These are phyloP conservation scores for Chamaetylas fuelleborni DNA, from an alignment of 2,113 vertebrate species.

Conservation along the genomic window DNA sequence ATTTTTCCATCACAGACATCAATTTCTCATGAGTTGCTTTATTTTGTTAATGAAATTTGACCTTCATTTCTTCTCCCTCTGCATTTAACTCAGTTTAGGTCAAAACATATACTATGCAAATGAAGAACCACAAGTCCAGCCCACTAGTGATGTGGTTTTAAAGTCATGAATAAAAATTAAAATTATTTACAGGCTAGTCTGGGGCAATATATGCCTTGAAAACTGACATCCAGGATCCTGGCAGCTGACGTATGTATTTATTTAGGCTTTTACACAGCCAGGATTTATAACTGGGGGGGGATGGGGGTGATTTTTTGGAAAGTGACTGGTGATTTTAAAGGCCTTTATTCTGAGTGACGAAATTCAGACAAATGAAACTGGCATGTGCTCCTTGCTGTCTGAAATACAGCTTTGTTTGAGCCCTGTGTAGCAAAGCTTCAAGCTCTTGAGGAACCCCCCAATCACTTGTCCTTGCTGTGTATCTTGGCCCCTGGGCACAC, in stretches of 20 bases:
- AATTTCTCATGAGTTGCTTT: constrained; percentile 44
- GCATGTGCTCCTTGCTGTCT: neutral
- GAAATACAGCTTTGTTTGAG: neutral
- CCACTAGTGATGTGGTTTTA: constrained; percentile 52
- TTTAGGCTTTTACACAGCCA: constrained; percentile 22
- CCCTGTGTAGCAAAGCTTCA: neutral
- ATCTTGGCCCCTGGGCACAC: neutral
- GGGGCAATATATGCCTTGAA: constrained; percentile 14
- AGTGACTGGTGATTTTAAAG: constrained; percentile 27
- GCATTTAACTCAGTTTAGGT: constrained; percentile 40
- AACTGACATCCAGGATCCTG: constrained; percentile 22
- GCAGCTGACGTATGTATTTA: constrained; percentile 4
- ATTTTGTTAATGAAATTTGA: constrained; percentile 56
- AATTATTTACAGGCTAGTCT: constrained; percentile 48
- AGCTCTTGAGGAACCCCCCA: constrained; percentile 9
- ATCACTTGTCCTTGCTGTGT: constrained; percentile 37
- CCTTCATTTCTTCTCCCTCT: neutral
- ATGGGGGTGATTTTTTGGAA: neutral
- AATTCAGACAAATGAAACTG: constrained; percentile 39
- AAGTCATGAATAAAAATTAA: constrained; percentile 43
- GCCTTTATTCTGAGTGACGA: constrained; percentile 22
- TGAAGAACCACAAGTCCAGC: constrained; percentile 45
- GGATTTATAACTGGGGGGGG: neutral
- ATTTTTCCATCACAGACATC: constrained; percentile 1
- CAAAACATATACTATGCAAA: constrained; percentile 56